A percentile compares a stretch with the other conserved stretches of the same genome.
phyloP scores from a whole-genome alignment of 1,140 invertebrate species.

The Microplitis mediator region DNA sequence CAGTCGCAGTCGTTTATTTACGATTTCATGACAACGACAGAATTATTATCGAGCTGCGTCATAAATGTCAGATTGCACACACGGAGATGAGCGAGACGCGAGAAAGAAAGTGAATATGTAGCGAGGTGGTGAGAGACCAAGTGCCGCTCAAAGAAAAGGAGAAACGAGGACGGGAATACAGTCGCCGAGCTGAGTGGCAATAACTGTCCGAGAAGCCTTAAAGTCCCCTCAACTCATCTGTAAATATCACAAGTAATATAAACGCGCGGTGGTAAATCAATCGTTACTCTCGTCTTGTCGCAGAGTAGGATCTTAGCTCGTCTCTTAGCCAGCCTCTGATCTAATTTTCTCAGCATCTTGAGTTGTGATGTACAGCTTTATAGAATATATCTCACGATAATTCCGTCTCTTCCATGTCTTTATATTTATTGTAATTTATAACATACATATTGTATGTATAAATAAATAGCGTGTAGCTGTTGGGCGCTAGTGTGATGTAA shows the following conservation, averaged over 20 bases:
- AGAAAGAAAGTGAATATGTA: slow-evolving; percentile 6
- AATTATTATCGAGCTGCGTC: slow-evolving; percentile 54
- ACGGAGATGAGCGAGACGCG: slow-evolving; percentile 21
- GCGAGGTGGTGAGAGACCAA: not conserved
- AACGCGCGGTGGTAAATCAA: slow-evolving; percentile 49
- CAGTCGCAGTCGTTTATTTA: slow-evolving; percentile 45
- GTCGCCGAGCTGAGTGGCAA: slow-evolving; percentile 24
- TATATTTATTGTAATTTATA: no score
- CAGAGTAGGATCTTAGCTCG: slow-evolving; percentile 38
- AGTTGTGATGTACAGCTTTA: not conserved
- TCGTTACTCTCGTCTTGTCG: slow-evolving; percentile 44
- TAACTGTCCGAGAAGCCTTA: slow-evolving; percentile 35
- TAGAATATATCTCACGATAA: not conserved
- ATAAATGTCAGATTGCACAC: slow-evolving; percentile 46
- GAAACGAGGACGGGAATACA: slow-evolving; percentile 17
- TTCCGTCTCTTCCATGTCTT: not conserved
- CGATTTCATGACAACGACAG: slow-evolving; percentile 52
- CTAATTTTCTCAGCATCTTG: not conserved
- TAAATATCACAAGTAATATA: slow-evolving; percentile 46
- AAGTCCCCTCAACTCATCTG: slow-evolving; percentile 44
- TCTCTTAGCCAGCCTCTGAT: slow-evolving; percentile 36
- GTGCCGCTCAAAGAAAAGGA: not conserved
- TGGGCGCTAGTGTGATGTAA: no score
- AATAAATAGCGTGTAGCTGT: no score
- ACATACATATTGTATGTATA: no score